Base-by-base conservation (phyloP, 1,140 invertebrate species). In the Drosophila aff. region DNA sequence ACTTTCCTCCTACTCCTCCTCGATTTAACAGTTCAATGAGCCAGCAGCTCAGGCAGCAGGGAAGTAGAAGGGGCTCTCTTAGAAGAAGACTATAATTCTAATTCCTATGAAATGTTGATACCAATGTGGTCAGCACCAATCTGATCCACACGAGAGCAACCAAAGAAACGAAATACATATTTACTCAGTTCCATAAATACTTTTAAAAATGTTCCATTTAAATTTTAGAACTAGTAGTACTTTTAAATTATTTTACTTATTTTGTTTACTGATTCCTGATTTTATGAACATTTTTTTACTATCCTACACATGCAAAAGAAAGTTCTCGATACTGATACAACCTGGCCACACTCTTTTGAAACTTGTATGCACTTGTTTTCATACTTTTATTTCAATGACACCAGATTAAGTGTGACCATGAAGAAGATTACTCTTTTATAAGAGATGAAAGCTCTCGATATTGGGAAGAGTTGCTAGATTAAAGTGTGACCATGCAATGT, bases 11-110 rank as follows among this genome's bases (percentile, higher is more conserved):
- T 26, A 16, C 28, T 63, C 18, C 26, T 7, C 11, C n/a, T 26
- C 60, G 21, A 23, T 55, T 40, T 28, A 26, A 41, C 49, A 57
- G 67, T 33, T 55, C 67, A 68, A 53, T 71, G 64, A 41, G 63
- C 67, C 64, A 38, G 64, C 64, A 38, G 59, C 15, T 47, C 31
- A 28, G 64, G 33, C 44, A 16, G 18, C 40, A 10, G 10, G 11
- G 9, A 21, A 26, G 16, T 6, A 23, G 13, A 31, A 69, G 67
- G 15, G 66, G 47, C 36, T 44, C n/a, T 31, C 0, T 15, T 9
- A 36, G 2, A 33, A 13, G 8, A 23, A 31, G 4, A 28, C 18
- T 11, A 23, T 15, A 36, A 4, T 18, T 9, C 2, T 55, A 9
- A 23, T 38, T 38, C 16, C 11, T 15, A 36, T 33, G 1, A 18